A percentile compares a stretch with the other conserved stretches of the same genome.
These are phyloP conservation scores for Tetragnatha versicolor DNA, from an alignment of 1,140 invertebrate species.

Conservation along the genomic window DNA sequence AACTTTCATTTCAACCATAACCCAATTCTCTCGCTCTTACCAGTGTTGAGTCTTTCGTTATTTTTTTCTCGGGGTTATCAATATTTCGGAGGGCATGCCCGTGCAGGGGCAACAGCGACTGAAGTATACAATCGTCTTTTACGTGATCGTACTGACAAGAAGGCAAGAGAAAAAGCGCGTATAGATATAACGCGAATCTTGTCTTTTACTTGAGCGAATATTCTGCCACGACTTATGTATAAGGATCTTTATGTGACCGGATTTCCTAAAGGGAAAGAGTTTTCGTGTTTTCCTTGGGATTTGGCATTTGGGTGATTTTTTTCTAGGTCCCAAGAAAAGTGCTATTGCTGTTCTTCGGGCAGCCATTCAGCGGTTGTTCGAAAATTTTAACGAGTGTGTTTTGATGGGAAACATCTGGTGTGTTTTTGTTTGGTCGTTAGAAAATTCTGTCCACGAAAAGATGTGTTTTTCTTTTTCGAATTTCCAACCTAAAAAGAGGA, in stretches of 20 bases:
- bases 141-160: constrained; percentile 11
- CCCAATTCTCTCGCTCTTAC: neutral
- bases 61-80: neutral
- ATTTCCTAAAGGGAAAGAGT: neutral
- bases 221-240: constrained; percentile 18
- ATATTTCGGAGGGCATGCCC: constrained; percentile 2
- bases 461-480: too few relatives aligned
- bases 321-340: neutral
- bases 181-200: constrained; percentile 6
- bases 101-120: neutral
- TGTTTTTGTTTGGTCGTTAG: too few relatives aligned
- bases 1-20: constrained; percentile 7
- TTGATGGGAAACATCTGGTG: too few relatives aligned
- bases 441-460: too few relatives aligned
- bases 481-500: too few relatives aligned
- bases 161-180: neutral
- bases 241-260: constrained; percentile 23
- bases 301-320: too few relatives aligned
- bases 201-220: constrained; percentile 23
- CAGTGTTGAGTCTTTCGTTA: too few relatives aligned
- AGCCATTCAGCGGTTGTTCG: neutral
- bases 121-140: constrained; percentile 28
- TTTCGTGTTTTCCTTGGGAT: neutral
- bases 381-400: constrained; percentile 8
- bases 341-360: neutral